Conservation (phyloP, 2,113 vertebrate species). For the Pterocles orientalis region DNA sequence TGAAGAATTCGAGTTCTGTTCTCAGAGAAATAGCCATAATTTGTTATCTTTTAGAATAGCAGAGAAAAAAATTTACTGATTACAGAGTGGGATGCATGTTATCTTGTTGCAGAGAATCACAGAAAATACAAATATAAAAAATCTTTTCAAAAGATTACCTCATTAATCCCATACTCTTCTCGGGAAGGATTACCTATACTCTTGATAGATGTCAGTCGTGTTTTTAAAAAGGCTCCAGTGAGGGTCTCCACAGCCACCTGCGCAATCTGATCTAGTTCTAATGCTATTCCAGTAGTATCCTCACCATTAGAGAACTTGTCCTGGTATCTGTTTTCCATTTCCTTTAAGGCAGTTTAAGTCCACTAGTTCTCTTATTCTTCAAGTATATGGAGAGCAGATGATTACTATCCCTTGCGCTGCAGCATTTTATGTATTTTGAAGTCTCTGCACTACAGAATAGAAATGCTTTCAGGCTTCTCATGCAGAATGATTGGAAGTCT, state of each 20-base stretch:
- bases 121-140: not conserved
- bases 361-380: not conserved
- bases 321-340: not conserved
- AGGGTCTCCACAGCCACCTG: not conserved
- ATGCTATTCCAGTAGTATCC: not conserved
- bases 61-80: not conserved
- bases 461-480: not conserved
- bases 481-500: not conserved
- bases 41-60: not conserved
- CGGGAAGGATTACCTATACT: not conserved
- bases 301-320: not conserved
- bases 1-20: not conserved
- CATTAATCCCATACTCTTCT: not conserved
- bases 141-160: not conserved
- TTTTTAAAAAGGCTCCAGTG: not conserved
- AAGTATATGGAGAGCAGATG: not conserved
- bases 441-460: not conserved
- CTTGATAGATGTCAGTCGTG: not conserved
- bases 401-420: not conserved
- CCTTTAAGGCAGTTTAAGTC: not conserved
- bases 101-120: not conserved
- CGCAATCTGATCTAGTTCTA: not conserved
- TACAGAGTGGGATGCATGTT: not conserved
- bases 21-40: not conserved
- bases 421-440: not conserved